Evolutionary conservation across 1,140 invertebrate species (phyloP).

Genomic region (Megathymus violae): DNA sequence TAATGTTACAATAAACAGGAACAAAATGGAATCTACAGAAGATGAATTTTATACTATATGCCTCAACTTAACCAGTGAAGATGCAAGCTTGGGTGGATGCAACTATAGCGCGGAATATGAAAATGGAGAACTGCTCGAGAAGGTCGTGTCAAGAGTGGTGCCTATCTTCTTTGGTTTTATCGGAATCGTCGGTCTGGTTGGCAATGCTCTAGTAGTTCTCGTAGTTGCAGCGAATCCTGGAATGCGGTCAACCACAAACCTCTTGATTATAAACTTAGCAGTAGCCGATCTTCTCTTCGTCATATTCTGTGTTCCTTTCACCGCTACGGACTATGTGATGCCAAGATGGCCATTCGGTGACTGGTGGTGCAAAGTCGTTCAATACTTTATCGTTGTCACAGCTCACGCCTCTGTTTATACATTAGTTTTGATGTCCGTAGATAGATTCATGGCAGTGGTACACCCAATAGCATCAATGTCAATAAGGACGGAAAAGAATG

Average conservation of each 20-base stretch:
- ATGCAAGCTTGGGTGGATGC: slow-evolving; percentile 60
- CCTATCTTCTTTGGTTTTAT: slow-evolving; percentile 95
- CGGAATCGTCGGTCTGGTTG: slow-evolving; percentile 93
- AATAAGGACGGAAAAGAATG: slow-evolving; percentile 93
- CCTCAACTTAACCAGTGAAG: slow-evolving; percentile 70
- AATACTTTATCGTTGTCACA: slow-evolving; percentile 91
- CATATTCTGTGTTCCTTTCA: slow-evolving; percentile 97
- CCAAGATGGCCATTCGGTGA: slow-evolving; percentile 96
- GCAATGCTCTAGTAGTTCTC: slow-evolving; percentile 94
- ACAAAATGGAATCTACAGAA: slow-evolving; percentile 70
- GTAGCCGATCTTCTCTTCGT: slow-evolving; percentile 97
- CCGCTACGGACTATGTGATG: slow-evolving; percentile 94
- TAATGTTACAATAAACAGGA: slow-evolving; percentile 26
- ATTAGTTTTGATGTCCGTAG: slow-evolving; percentile 96
- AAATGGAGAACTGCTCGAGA: slow-evolving; percentile 83
- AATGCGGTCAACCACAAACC: slow-evolving; percentile 96
- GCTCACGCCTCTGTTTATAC: slow-evolving; percentile 97
- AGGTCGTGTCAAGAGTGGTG: slow-evolving; percentile 89
- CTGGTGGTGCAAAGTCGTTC: slow-evolving; percentile 94
- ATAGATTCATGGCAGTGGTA: slow-evolving; percentile 97
- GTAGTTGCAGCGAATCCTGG: slow-evolving; percentile 93
- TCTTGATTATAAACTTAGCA: slow-evolving; percentile 95
- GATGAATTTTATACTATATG: slow-evolving; percentile 77
- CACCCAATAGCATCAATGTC: slow-evolving; percentile 96
- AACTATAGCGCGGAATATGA: slow-evolving; percentile 71